A percentile compares a stretch with the other conserved stretches of the same genome.
phyloP scores from a whole-genome alignment of 2,888 invertebrate species.

The Portevinia maculata region DNA sequence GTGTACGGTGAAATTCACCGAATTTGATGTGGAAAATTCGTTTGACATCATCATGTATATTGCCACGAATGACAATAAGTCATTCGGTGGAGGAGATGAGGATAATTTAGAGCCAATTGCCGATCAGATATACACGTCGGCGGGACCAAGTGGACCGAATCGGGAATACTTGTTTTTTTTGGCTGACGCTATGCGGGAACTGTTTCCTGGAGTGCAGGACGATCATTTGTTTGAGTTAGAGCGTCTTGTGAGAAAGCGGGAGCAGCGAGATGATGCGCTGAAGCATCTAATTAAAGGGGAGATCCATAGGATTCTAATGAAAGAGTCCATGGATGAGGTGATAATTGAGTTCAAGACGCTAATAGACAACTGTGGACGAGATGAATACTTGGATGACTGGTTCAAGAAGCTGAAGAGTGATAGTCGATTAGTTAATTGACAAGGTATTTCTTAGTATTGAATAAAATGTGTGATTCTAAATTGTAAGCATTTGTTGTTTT shows the following conservation, averaged over 20 bases:
- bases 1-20: constrained; percentile 87
- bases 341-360: constrained; percentile 36
- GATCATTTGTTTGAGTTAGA: constrained; percentile 91
- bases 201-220: constrained; percentile 89
- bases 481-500: no score
- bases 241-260: constrained; percentile 83
- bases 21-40: constrained; percentile 83
- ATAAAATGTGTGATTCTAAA: constrained; percentile 27
- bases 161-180: constrained; percentile 95
- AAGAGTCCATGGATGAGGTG: constrained; percentile 22
- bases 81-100: constrained; percentile 87
- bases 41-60: constrained; percentile 85
- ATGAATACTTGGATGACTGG: constrained; percentile 19
- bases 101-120: constrained; percentile 89
- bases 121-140: constrained; percentile 87
- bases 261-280: constrained; percentile 76
- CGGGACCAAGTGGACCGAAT: constrained; percentile 95
- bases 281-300: constrained; percentile 75
- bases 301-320: constrained; percentile 68
- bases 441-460: background rate
- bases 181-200: constrained; percentile 89
- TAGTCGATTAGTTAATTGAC: constrained; percentile 21
- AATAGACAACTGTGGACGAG: background rate
- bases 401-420: background rate
- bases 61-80: constrained; percentile 91